Conservation (phyloP, 2,113 vertebrate species). For the Heloderma charlesbogerti region DNA sequence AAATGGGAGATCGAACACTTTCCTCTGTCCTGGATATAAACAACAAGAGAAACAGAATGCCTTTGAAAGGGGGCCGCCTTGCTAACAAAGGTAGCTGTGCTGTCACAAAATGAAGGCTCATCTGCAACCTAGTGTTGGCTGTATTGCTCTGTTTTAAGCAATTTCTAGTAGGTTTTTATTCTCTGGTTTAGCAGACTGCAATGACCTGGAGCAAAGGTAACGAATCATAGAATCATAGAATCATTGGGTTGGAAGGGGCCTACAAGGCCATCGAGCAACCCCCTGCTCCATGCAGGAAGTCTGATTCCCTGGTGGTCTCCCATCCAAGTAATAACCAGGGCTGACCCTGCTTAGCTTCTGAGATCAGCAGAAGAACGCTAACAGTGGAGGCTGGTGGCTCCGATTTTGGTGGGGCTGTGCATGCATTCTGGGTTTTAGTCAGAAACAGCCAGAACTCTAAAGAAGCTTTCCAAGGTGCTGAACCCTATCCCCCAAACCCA, state of each 20-base stretch:
- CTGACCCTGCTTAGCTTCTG: not conserved
- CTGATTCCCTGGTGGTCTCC: no score
- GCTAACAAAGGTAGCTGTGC: slow-evolving; percentile 47
- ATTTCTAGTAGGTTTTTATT: not conserved
- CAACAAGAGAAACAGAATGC: slow-evolving; percentile 50
- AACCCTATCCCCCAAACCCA: no score
- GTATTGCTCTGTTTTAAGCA: slow-evolving; percentile 46
- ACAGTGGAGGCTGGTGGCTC: no score
- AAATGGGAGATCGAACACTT: slow-evolving; percentile 94
- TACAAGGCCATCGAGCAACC: no score
- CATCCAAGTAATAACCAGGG: no score
- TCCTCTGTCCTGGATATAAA: slow-evolving; percentile 90
- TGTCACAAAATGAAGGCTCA: slow-evolving; percentile 55
- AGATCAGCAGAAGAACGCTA: not conserved
- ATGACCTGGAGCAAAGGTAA: not conserved
- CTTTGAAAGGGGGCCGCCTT: slow-evolving; percentile 38
- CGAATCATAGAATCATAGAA: no score
- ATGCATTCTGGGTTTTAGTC: no score
- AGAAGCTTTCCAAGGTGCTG: no score
- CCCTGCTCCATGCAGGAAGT: no score
- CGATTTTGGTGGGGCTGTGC: no score
- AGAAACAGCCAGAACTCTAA: no score
- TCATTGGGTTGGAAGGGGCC: no score
- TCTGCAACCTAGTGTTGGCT: slow-evolving; percentile 40
- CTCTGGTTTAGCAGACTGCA: not conserved